Base-by-base conservation (phyloP, 2,797 vertebrate genomes). In the Eleutherodactylus coqui region DNA sequence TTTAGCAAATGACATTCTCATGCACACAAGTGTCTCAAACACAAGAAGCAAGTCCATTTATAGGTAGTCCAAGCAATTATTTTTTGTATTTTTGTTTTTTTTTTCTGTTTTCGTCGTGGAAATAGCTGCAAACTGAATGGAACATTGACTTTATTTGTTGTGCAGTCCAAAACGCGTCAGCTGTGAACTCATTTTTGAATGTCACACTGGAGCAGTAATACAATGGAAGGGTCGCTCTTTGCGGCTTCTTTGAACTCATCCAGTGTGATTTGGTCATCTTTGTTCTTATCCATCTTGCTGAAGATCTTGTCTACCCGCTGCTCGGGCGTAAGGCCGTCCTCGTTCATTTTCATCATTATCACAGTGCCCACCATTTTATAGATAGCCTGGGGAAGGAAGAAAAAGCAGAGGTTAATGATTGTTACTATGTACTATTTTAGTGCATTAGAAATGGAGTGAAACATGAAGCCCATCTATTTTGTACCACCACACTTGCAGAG, bases 1-100 rank as follows among this genome's bases (percentile, higher is more conserved):
- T 95, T 97, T 94, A 97, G 97, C 97, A 97, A 97, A 97, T 96
- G 96, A 98, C 97, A 98, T 98, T 99, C 96, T 99, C 98, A 99
- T 99, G 98, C 98, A 99, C 97, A 99, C 97, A 87, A 98, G 98
- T 99, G 97, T 99, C 98, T 99, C 96, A 99, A 98, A 99, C 97
- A 99, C 98, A 98, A 97, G 96, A 99, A 99, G 98, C 98, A 96
- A 96, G 97, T 98, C 96, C 96, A 96, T 98, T 97, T 95, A 97
- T 97, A 98, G 97, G 95, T 97, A 96, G 97, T 98, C 97, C 97
- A 97, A 99, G 97, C 97, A 96, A 94, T 91, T 49, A 70, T 83
- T 87, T 86, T 86, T 82, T 73, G 53, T 82, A 51, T 49, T 72
- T 69, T 67, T 67, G 1, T 67, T 75, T 72, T 85, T 32, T 78